Conservation (phyloP, 2,888 invertebrate species). For the Mythimna lalbum region DNA sequence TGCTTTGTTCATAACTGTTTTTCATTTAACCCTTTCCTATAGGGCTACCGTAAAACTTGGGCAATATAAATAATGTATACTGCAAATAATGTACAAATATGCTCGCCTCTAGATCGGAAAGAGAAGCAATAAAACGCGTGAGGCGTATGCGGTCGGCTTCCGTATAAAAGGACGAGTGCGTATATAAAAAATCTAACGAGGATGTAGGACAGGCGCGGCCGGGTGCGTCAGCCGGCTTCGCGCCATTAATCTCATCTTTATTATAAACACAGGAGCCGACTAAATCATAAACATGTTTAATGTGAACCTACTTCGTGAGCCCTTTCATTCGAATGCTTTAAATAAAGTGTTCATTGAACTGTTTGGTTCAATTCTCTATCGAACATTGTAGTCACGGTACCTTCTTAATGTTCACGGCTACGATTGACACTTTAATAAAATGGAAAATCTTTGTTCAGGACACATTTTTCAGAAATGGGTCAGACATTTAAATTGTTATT, state of each 20-base stretch:
- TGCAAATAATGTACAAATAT: slow-evolving; percentile 70
- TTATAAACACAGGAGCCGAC: slow-evolving; percentile 85
- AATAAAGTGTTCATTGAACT: slow-evolving; percentile 73
- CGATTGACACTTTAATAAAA: slow-evolving; percentile 25
- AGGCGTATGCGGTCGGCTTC: slow-evolving; percentile 79
- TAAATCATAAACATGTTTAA: slow-evolving; percentile 87
- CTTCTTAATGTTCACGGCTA: slow-evolving; percentile 33
- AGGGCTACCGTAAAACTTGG: slow-evolving; percentile 43
- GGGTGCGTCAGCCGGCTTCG: slow-evolving; percentile 73
- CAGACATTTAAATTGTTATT: neutral
- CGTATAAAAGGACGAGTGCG: slow-evolving; percentile 81
- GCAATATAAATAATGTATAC: slow-evolving; percentile 68
- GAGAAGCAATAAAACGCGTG: slow-evolving; percentile 81
- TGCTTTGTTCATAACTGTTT: slow-evolving; percentile 37
- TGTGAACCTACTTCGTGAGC: slow-evolving; percentile 67
- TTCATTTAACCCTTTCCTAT: slow-evolving; percentile 43
- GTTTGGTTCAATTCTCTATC: slow-evolving; percentile 43
- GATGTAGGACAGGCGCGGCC: slow-evolving; percentile 74
- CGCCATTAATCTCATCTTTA: slow-evolving; percentile 86
- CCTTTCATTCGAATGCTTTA: slow-evolving; percentile 73
- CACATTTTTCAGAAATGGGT: neutral
- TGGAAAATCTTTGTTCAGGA: too few species aligned
- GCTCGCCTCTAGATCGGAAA: slow-evolving; percentile 75
- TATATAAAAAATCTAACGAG: slow-evolving; percentile 82
- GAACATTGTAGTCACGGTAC: slow-evolving; percentile 23